Percentiles rank a stretch among this genome's conserved stretches.
These are phyloP conservation scores for Scalopus aquaticus DNA, from an alignment of 2,113 vertebrate species.

Conservation along the genomic window DNA sequence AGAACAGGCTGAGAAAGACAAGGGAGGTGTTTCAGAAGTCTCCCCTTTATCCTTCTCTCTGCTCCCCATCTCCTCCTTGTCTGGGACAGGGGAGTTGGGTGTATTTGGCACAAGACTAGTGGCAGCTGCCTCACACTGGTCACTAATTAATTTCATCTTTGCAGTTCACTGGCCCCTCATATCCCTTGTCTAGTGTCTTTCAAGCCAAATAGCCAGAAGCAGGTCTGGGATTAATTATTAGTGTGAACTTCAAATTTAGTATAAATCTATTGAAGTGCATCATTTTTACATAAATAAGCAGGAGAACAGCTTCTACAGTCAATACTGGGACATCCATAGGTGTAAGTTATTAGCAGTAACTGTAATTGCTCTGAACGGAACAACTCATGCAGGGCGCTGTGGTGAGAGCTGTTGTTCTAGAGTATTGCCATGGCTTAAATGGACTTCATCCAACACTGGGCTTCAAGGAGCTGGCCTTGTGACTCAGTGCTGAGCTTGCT, in stretches of 20 bases:
- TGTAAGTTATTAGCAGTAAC: conserved; percentile 62
- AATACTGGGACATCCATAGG: neutral
- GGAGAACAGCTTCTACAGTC: neutral
- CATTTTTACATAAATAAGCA: conserved; percentile 57
- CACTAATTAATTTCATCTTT: neutral
- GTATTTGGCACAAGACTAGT: neutral
- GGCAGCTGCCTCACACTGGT: neutral
- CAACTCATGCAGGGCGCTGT: neutral
- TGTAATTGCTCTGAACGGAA: conserved; percentile 51
- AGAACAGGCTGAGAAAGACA: too few species aligned
- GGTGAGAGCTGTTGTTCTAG: neutral
- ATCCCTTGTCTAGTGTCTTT: conserved; percentile 59
- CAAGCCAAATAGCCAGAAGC: conserved; percentile 59
- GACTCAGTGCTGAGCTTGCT: neutral
- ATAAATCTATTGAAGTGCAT: conserved; percentile 37
- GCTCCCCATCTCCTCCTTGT: neutral
- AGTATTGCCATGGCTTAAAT: neutral
- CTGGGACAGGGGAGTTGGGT: neutral
- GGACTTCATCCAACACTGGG: neutral
- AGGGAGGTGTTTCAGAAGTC: neutral
- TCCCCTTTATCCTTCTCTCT: neutral
- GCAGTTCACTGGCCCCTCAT: neutral
- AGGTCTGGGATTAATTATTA: conserved; percentile 57
- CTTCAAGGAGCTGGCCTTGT: neutral
- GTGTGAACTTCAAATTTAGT: conserved; percentile 25